Conservation (phyloP, 2,888 invertebrate genomes). For the Epirrhoe alternata region DNA sequence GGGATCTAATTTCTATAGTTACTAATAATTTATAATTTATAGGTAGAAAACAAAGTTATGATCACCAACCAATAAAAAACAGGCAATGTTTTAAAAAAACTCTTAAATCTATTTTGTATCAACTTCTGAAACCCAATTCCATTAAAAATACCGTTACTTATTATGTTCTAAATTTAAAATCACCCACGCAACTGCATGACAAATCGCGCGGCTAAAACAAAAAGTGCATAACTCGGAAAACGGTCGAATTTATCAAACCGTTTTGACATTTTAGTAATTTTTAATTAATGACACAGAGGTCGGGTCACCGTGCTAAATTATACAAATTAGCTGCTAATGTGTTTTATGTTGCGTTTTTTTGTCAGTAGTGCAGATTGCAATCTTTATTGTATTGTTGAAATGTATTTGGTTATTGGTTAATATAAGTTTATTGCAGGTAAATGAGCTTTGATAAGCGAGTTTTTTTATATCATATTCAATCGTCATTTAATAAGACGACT, state of each 20-base stretch:
- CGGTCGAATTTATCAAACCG: constrained; percentile 69
- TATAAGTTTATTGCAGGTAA: background rate
- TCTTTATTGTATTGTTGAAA: constrained; percentile 29
- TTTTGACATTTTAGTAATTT: constrained; percentile 69
- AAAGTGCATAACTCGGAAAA: constrained; percentile 57
- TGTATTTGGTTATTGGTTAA: background rate
- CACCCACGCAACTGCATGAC: constrained; percentile 50
- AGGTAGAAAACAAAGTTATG: too few species aligned
- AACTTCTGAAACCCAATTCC: constrained; percentile 39
- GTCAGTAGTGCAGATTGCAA: constrained; percentile 48
- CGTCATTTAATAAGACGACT: too few species aligned
- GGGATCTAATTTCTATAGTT: too few species aligned
- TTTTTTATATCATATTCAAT: background rate
- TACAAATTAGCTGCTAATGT: constrained; percentile 74
- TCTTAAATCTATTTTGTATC: too few species aligned
- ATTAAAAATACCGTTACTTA: constrained; percentile 41
- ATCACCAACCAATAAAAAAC: too few species aligned
- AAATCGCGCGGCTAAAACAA: constrained; percentile 64
- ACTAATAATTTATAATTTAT: too few species aligned
- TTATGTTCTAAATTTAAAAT: constrained; percentile 49
- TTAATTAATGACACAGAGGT: constrained; percentile 66
- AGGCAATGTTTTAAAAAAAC: background rate
- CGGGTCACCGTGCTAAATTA: constrained; percentile 72
- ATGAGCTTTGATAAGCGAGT: background rate
- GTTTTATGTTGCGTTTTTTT: constrained; percentile 59